Base-by-base conservation (phyloP, 2,797 vertebrate species). In the Chaunax sp. region DNA sequence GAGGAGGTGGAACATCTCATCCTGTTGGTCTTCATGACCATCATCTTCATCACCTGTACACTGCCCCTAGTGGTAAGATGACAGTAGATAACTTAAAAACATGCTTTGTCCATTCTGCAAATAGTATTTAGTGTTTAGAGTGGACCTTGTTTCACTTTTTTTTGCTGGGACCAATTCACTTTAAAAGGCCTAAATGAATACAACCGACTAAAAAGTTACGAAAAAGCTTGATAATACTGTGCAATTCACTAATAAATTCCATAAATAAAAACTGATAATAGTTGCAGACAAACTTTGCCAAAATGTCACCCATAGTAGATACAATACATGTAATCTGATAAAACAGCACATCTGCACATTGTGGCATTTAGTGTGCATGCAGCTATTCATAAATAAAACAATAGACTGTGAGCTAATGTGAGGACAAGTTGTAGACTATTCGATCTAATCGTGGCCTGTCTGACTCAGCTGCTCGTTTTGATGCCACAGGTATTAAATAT, bases 1-100 rank as follows among this genome's bases (percentile, higher is more conserved):
- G 93, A 96, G 76, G 97, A 97, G 87, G 89, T 98, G 72, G 95
- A 97, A 6, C 95, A 97, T 76, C 95, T 99, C 10, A 84, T 96
- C 60, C 85, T 97, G 53, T 88, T 98, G 72, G 93, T 93, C 55
- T 90, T 98, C 90, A 98, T 97, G 96, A 98, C 96, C 0, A 92
- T 91, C 44, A 94, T 95, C 86, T 99, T 97, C 90, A 91, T 96
- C 82, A 71, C 96, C 81, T 99, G 97, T 90, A 95, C 95, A 0
- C 65, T 97, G 75, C 97, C 97, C 0, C 87, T 98, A 25, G 94
- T 96, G 85, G 97, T 98, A 92, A 98, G 97, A 70, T 2, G 18
- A 56, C 66, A 28, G 22, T 19, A 19, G 0, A 51, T 5, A 1
- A 37, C 62, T 37, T 51, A 44, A 40, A 59, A n/a, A 5, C 40